These are phyloP conservation scores for Mesitornis unicolor DNA, from an alignment of 2,113 vertebrate species.

Conservation along the genomic window DNA sequence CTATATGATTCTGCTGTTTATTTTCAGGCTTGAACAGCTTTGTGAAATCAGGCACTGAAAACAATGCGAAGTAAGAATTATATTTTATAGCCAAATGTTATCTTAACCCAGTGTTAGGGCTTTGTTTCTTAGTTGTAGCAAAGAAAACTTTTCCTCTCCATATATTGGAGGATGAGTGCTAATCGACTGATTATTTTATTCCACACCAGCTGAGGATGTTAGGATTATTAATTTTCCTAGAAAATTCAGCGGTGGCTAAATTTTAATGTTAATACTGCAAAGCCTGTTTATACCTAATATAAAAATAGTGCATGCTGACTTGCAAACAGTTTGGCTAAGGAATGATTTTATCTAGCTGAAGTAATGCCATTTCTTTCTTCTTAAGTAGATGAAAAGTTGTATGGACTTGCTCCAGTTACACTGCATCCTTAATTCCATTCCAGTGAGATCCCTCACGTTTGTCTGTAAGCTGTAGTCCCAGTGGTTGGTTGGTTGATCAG, in stretches of 20 bases:
- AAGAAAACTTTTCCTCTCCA: neutral
- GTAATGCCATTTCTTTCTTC: neutral
- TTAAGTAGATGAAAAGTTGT: neutral
- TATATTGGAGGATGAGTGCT: neutral
- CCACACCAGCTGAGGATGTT: neutral
- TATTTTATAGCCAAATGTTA: neutral
- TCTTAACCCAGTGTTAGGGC: neutral
- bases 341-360: neutral
- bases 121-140: neutral
- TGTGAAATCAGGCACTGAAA: neutral
- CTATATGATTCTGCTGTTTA: neutral
- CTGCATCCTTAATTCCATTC: neutral
- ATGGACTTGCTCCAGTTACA: neutral
- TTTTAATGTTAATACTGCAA: neutral
- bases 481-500: neutral
- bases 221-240: neutral
- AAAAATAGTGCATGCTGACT: neutral
- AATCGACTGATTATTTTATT: neutral
- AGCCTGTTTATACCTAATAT: neutral
- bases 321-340: neutral
- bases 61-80: neutral
- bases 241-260: neutral
- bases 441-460: neutral
- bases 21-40: neutral
- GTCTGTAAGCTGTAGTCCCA: neutral